phyloP scores from a whole-genome alignment of 2,888 invertebrate species.

The Syritta pipiens region DNA sequence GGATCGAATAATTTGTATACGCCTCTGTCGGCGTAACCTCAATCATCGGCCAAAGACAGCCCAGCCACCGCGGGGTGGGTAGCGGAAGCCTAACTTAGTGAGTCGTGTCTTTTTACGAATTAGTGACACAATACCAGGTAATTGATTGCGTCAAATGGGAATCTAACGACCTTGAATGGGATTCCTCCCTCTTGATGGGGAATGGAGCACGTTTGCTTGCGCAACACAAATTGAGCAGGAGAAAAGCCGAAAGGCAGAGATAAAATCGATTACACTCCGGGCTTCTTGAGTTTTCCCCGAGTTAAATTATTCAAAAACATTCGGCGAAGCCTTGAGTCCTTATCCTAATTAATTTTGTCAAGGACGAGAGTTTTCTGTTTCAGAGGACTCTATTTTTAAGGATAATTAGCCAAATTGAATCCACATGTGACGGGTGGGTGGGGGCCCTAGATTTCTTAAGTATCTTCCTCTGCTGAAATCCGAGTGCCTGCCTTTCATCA shows the following conservation, averaged over 20 bases:
- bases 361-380: conserved; percentile 15
- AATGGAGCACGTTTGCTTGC: not conserved
- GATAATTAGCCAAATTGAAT: conserved; percentile 33
- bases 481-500: conserved; percentile 10
- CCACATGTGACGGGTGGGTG: not conserved
- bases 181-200: conserved; percentile 20
- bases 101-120: conserved; percentile 50
- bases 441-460: not conserved
- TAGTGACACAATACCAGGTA: conserved; percentile 52
- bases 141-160: conserved; percentile 52
- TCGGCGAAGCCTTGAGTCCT: not conserved
- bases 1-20: conserved; percentile 16
- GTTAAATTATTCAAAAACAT: conserved; percentile 28
- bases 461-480: not conserved
- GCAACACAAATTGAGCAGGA: conserved; percentile 8
- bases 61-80: too few species aligned
- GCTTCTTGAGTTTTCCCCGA: not conserved
- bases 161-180: conserved; percentile 42
- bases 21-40: conserved; percentile 11
- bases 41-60: conserved; percentile 12
- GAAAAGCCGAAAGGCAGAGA: not conserved
- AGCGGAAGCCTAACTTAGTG: conserved; percentile 21
- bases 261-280: conserved; percentile 28
- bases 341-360: conserved; percentile 29
- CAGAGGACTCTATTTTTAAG: not conserved